Evolutionary conservation across 2,888 invertebrate species (phyloP), one percentile per base, ranked within the genome.

Genomic region (Danaus chrysippus): DNA sequence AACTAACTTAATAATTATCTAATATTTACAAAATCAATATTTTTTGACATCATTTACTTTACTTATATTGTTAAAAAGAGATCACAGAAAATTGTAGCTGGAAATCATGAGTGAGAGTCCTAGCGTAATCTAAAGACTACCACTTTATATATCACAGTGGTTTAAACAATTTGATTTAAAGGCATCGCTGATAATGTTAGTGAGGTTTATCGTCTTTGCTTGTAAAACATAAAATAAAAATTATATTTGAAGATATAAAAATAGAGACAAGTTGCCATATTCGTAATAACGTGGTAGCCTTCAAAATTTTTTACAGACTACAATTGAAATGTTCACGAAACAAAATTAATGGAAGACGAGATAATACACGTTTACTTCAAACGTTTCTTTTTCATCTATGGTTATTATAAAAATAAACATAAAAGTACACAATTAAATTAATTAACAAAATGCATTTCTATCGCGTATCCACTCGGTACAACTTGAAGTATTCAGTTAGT

Each of bases 61-160:
- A 86, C 78, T 85, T 89, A 89, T 80, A 86, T 85, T 84, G 87
- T 87, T 90, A 86, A 85, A 34, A 86, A 91, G 92, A 92, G 92
- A 92, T 92, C 92, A 92, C 92, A 92, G 91, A 91, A 91, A 91
- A 91, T 91, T 90, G 91, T 91, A 91, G 91, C 91, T 91, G 91
- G 90, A 91, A 91, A 91, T 89, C 85, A 88, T 82, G 86, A 86
- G 86, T 89, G 84, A 84, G 84, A 82, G 81, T 79, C 82, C 87
- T 88, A 87, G 83, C 84, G 81, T 84, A 83, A 77, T 81, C 82
- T 84, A 81, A 79, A 78, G 77, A 87, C 85, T 89, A 89, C 90
- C 90, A 90, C 89, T 85, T 86, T 79, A 79, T 74, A 76, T 91
- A 90, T 91, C 91, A 91, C 91, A 90, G 89, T 81, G 85, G 87